phyloP scores from a whole-genome alignment of 2,888 invertebrate genomes.

The Cantharis flavilabris region DNA sequence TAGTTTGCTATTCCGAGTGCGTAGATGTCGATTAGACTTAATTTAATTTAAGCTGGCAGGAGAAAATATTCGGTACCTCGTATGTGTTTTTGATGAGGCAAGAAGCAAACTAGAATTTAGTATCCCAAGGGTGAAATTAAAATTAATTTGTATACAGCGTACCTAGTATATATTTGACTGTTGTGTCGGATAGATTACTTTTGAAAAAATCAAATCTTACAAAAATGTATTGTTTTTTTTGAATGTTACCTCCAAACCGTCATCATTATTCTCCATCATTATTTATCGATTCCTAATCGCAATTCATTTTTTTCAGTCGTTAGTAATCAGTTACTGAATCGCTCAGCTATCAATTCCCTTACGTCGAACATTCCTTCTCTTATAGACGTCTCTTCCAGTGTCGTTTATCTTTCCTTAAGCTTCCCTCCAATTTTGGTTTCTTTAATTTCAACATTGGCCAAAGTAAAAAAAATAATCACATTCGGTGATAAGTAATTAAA shows the following conservation, averaged over 20 bases:
- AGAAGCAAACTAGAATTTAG: background rate
- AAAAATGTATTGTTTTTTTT: background rate
- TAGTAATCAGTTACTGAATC: background rate
- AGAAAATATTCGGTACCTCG: too few relatives aligned
- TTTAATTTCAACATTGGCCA: too few relatives aligned
- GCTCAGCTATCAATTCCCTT: background rate
- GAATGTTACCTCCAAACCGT: background rate
- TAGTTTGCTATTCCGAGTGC: too few relatives aligned
- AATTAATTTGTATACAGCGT: background rate
- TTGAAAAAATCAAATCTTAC: background rate
- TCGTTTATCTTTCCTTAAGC: background rate
- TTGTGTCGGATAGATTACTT: background rate
- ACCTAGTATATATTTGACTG: too few relatives aligned
- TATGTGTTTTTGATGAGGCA: too few relatives aligned
- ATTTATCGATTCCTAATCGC: background rate
- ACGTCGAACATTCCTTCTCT: background rate
- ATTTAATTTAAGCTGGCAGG: too few relatives aligned
- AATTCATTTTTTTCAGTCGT: background rate
- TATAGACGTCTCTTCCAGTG: background rate
- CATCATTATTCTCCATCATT: background rate
- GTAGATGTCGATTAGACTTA: too few relatives aligned
- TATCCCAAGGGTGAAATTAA: background rate
- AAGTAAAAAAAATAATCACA: too few relatives aligned
- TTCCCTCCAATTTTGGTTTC: background rate
- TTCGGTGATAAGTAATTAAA: too few relatives aligned